Conservation (phyloP, 2,113 vertebrate genomes). For the Gymnobelideus leadbeateri region DNA sequence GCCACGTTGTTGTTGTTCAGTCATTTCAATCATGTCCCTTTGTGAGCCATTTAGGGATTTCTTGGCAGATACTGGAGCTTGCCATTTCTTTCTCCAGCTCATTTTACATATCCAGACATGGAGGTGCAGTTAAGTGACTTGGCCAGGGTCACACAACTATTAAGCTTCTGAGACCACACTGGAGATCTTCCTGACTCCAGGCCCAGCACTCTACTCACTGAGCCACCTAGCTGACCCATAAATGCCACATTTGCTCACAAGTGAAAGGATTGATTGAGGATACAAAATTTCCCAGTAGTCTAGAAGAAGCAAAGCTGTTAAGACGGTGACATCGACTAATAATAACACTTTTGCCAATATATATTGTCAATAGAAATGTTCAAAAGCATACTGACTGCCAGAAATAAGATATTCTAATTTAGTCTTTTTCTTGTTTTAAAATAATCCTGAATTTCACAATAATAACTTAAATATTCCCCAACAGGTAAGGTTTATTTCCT, state of each 20-base stretch:
- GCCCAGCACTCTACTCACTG: too few species aligned
- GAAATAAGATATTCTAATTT: slow-evolving; percentile 43
- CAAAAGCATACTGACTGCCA: neutral
- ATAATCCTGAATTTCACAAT: slow-evolving; percentile 2
- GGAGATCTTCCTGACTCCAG: neutral
- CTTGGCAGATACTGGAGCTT: neutral
- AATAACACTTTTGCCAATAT: slow-evolving; percentile 9
- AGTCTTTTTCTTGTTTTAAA: slow-evolving; percentile 45
- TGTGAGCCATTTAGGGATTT: neutral
- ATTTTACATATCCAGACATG: too few species aligned
- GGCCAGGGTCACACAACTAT: neutral
- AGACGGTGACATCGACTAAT: slow-evolving; percentile 21
- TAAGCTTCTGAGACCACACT: neutral
- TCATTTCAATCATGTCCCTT: neutral
- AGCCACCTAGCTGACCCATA: too few species aligned
- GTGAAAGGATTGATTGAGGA: slow-evolving; percentile 25
- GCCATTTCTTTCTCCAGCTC: too few species aligned
- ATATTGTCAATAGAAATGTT: neutral
- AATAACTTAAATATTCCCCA: slow-evolving; percentile 6
- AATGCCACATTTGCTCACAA: slow-evolving; percentile 9
- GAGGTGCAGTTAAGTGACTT: neutral
- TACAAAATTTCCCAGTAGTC: slow-evolving; percentile 20
- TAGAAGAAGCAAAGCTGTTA: slow-evolving; percentile 38
- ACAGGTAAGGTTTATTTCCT: slow-evolving; percentile 1
- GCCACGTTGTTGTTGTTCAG: neutral